These are phyloP conservation scores for Araneus ventricosus DNA, from an alignment of 1,140 invertebrate genomes.

Conservation along the genomic window DNA sequence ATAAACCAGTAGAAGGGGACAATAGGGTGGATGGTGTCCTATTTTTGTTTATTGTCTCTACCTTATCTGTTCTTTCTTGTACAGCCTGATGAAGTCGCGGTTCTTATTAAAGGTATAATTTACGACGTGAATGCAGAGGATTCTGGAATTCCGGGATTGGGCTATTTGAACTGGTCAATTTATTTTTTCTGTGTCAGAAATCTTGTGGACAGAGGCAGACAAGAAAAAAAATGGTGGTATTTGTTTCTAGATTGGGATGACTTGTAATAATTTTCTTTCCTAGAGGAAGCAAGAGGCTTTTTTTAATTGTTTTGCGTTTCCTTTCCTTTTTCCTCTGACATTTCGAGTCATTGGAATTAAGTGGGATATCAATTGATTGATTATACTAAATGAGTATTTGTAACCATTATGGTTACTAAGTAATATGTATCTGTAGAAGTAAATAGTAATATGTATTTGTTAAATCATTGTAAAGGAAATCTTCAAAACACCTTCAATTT, in stretches of 20 bases:
- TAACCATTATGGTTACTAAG: too few relatives aligned
- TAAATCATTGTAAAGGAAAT: too few relatives aligned
- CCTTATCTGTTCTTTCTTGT: slow-evolving; percentile 27
- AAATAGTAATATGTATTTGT: too few relatives aligned
- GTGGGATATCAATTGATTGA: too few relatives aligned
- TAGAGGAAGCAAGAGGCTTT: too few relatives aligned
- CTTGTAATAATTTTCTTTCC: neutral
- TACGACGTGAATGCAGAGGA: slow-evolving; percentile 18
- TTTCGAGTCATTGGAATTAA: too few relatives aligned
- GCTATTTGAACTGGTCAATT: neutral
- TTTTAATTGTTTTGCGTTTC: too few relatives aligned
- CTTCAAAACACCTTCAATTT: too few relatives aligned
- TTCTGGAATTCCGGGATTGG: slow-evolving; percentile 7
- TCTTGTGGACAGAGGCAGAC: neutral
- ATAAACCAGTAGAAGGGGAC: slow-evolving; percentile 66
- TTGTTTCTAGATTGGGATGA: neutral
- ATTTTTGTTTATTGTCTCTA: slow-evolving; percentile 52
- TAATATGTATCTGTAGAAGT: too few relatives aligned
- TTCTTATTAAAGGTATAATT: slow-evolving; percentile 59
- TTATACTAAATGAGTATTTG: too few relatives aligned
- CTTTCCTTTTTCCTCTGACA: too few relatives aligned
- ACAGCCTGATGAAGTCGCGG: slow-evolving; percentile 2
- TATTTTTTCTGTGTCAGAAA: neutral
- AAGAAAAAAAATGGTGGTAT: neutral
- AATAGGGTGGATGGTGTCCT: slow-evolving; percentile 58